Evolutionary conservation across 2,888 invertebrate genomes (phyloP).

Genomic region (Hypolimnas misippus): DNA sequence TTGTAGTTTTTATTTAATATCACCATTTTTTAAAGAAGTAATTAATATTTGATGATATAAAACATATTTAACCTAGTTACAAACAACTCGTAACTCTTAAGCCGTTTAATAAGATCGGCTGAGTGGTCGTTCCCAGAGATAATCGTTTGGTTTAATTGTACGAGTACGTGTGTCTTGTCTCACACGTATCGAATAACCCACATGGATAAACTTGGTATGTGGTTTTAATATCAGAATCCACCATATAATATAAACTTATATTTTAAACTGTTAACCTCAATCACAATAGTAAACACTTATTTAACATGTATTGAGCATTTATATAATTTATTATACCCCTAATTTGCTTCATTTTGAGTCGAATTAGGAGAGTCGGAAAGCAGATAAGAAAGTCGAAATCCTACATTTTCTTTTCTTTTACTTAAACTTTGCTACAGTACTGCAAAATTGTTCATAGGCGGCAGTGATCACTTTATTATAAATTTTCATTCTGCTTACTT

Average conservation of each 20-base stretch:
- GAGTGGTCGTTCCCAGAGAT: slow-evolving; percentile 29
- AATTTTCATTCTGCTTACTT: too few species aligned
- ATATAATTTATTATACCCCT: background rate
- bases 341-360: background rate
- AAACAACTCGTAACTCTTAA: background rate
- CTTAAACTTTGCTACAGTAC: too few species aligned
- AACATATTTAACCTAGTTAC: background rate
- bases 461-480: too few species aligned
- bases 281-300: background rate
- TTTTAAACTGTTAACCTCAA: background rate
- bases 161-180: slow-evolving; percentile 3
- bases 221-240: slow-evolving; percentile 15
- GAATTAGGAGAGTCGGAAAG: too few species aligned
- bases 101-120: slow-evolving; percentile 11
- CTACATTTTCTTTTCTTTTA: too few species aligned
- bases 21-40: background rate
- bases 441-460: too few species aligned
- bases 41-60: background rate
- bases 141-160: slow-evolving; percentile 4
- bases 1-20: too few species aligned
- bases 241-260: background rate
- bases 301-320: too few species aligned
- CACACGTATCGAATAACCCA: slow-evolving; percentile 30
- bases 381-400: too few species aligned
- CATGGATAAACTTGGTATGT: slow-evolving; percentile 16